Percentiles rank a stretch among this genome's conserved stretches.
Conservation (phyloP, 2,113 vertebrate species). For the Pedetes capensis region DNA sequence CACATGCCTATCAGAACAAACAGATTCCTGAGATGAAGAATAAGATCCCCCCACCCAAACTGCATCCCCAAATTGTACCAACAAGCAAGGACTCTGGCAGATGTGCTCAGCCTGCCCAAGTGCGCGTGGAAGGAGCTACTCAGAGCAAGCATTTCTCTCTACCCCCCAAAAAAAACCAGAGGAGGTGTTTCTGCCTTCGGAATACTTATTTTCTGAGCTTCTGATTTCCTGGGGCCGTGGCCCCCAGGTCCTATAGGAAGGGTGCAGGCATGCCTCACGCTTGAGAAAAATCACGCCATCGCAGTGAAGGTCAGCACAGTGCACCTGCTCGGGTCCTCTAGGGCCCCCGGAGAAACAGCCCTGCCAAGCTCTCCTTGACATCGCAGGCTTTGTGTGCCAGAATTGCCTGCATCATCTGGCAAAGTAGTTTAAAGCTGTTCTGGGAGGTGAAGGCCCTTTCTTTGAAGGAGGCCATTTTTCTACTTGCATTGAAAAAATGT, state of each 20-base stretch:
- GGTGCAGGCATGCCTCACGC: slow-evolving; percentile 39
- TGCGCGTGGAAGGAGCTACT: not conserved
- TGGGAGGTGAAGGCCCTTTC: slow-evolving; percentile 45
- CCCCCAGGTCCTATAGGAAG: slow-evolving; percentile 31
- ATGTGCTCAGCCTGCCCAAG: not conserved
- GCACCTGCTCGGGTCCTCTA: slow-evolving; percentile 56
- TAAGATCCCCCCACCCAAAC: not conserved
- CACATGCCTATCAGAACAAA: not conserved
- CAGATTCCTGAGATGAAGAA: not conserved
- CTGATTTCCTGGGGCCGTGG: slow-evolving; percentile 57
- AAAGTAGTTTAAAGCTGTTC: slow-evolving; percentile 53
- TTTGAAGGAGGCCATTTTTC: slow-evolving; percentile 53
- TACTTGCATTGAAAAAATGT: slow-evolving; percentile 42
- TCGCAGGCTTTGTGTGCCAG: not conserved
- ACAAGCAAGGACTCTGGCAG: too few relatives aligned
- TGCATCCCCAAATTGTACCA: not conserved
- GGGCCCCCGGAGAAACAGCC: slow-evolving; percentile 59
- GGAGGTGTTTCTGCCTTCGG: slow-evolving; percentile 6
- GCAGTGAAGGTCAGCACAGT: slow-evolving; percentile 55
- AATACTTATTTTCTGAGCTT: slow-evolving; percentile 58
- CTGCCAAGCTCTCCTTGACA: slow-evolving; percentile 47
- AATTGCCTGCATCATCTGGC: slow-evolving; percentile 18
- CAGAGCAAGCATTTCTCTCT: not conserved
- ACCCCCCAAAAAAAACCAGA: slow-evolving; percentile 38
- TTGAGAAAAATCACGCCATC: slow-evolving; percentile 49